Base-by-base conservation (phyloP, 2,113 vertebrate species). In the Coreoperca whiteheadi region DNA sequence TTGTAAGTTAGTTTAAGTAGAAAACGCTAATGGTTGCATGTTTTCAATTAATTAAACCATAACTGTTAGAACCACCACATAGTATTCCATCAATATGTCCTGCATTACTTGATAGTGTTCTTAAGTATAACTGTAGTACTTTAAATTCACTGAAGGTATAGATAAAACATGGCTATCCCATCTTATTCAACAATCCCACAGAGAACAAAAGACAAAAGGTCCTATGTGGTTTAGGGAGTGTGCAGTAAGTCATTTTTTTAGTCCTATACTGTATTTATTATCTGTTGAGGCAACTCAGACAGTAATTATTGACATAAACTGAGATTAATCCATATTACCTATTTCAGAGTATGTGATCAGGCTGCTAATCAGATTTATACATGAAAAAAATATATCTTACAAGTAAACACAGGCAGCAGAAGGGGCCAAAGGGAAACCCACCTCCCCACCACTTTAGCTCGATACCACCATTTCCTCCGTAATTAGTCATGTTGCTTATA, bases 401-500 rank as follows among this genome's bases (percentile, higher is more conserved):
- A 79, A 70, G 73, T 84, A 82, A 90, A 86, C 74, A 87, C 53
- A 48, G 77, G 71, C 73, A 81, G 69, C 37, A 63, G 48, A 86
- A 76, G 63, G 14, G 72, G 83, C 74, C 87, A 88, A 85, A 81
- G 83, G 81, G 74, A 88, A 90, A 88, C 50, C 41, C 43, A 77
- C 73, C 83, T 85, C 74, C 73, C 64, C 74, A 21, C 82, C 82
- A 87, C 82, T 90, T 74, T 74, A 85, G 74, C 79, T 81, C 77
- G 83, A 75, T 54, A 83, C 56, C 72, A 70, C 56, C 14, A 65
- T 87, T 90, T 92, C 78, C 82, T 79, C 81, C 86, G 82, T 92
- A 95, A 95, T 93, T 92, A 91, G 79, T 87, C 76, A 50, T 84
- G 85, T 85, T 89, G 82, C 81, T 87, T 81, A 70, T 77, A 85